A percentile compares a stretch with the other conserved stretches of the same genome.
phyloP scores from a whole-genome alignment of 2,113 vertebrate species.

The Oncorhynchus tshawytscha region DNA sequence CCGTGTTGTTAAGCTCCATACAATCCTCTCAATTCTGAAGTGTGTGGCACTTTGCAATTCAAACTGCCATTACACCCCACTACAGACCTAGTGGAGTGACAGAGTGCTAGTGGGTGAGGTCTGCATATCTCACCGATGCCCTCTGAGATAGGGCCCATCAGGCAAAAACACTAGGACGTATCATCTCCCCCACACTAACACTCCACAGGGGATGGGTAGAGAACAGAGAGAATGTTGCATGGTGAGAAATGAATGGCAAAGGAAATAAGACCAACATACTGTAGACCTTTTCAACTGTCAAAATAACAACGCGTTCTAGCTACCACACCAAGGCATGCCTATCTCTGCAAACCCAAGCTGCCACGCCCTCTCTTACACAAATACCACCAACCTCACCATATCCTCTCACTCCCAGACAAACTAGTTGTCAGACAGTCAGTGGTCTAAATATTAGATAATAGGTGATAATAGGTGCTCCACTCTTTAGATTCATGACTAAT shows the following conservation, averaged over 20 bases:
- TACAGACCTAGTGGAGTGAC: background rate
- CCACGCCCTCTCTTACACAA: conserved; percentile 49
- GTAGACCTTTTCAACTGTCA: too few relatives aligned
- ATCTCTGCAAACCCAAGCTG: conserved; percentile 17
- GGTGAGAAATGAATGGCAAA: background rate
- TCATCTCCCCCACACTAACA: background rate
- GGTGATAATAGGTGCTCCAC: conserved; percentile 3
- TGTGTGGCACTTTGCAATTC: background rate
- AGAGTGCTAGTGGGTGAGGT: background rate
- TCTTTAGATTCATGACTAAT: conserved; percentile 45
- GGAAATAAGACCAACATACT: background rate
- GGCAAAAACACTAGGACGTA: too few relatives aligned
- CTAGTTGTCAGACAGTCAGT: conserved; percentile 10
- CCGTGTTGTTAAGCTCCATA: too few relatives aligned
- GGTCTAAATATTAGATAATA: conserved; percentile 10
- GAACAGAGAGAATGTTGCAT: conserved; percentile 3
- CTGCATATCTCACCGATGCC: background rate
- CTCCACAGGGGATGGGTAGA: background rate
- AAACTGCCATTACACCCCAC: background rate
- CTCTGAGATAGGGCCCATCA: background rate
- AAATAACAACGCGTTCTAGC: too few relatives aligned
- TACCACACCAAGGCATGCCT: conserved; percentile 24
- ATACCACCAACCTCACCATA: conserved; percentile 32
- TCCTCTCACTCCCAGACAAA: conserved; percentile 35
- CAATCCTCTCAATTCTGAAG: background rate